phyloP scores from a whole-genome alignment of 2,888 invertebrate species.

The Sminthurides aquaticus region DNA sequence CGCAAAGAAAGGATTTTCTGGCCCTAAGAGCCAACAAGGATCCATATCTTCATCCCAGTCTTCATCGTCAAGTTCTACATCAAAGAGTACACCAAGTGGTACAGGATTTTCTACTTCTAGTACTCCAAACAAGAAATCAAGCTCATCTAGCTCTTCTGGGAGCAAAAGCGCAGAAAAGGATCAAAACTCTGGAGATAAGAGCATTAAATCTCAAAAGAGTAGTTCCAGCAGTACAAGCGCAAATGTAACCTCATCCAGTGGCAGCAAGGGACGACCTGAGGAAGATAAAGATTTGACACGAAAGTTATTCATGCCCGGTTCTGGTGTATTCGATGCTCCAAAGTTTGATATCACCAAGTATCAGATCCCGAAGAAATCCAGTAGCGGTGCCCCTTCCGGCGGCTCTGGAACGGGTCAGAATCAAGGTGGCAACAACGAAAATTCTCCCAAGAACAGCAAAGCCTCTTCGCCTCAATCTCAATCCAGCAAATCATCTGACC shows the following conservation, averaged over 20 bases:
- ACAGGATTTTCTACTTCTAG: background rate
- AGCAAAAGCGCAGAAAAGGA: constrained; percentile 7
- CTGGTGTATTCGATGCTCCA: constrained; percentile 29
- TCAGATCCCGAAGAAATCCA: constrained; percentile 42
- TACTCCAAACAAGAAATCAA: background rate
- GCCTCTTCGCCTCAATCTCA: background rate
- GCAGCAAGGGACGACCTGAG: constrained; percentile 13
- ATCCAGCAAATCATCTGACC: background rate
- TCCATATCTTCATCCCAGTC: background rate
- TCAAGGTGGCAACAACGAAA: constrained; percentile 2
- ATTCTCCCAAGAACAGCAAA: background rate
- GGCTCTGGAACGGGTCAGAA: background rate
- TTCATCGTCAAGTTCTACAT: too few species aligned
- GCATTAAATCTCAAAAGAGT: constrained; percentile 6
- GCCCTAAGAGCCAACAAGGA: background rate
- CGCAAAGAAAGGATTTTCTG: background rate
- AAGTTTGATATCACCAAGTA: constrained; percentile 39
- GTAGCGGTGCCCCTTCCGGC: background rate
- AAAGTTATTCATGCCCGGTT: constrained; percentile 33
- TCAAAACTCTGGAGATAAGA: constrained; percentile 6
- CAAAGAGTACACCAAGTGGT: background rate
- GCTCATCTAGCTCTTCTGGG: background rate
- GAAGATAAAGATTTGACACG: constrained; percentile 32
- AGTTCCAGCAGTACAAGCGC: background rate
- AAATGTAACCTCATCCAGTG: background rate